phyloP scores from a whole-genome alignment of 1,140 invertebrate genomes.

The Hydropsyche tenuis region DNA sequence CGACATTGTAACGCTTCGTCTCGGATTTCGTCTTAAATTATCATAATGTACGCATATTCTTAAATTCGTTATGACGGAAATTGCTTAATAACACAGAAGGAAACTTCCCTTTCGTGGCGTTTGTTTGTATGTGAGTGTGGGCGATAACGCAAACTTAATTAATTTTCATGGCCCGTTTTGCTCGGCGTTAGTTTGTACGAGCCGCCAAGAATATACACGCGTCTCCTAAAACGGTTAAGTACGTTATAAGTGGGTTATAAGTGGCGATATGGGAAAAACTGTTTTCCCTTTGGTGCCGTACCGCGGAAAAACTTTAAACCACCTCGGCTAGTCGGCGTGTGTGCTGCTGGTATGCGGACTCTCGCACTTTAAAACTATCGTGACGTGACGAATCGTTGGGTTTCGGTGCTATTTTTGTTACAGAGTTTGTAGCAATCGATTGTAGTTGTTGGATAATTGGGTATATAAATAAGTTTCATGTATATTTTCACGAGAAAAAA shows the following conservation, averaged over 20 bases:
- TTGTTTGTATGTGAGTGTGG: too few species aligned
- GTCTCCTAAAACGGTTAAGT: constrained; percentile 17
- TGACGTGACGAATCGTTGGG: too few species aligned
- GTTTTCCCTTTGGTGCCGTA: constrained; percentile 15
- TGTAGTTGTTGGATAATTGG: too few species aligned
- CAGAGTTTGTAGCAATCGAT: too few species aligned
- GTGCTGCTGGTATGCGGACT: too few species aligned
- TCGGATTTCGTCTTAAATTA: background rate
- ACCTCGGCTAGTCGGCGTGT: too few species aligned
- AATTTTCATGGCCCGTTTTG: constrained; percentile 23
- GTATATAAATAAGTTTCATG: too few species aligned
- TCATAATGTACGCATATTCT: constrained; percentile 3
- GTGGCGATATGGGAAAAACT: constrained; percentile 24
- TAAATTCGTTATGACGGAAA: constrained; percentile 19
- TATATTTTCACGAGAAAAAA: too few species aligned
- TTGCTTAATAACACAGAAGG: constrained; percentile 35
- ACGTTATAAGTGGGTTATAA: constrained; percentile 21
- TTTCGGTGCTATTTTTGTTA: too few species aligned
- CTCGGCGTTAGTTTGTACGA: constrained; percentile 21
- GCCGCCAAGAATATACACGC: constrained; percentile 16
- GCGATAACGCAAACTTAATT: constrained; percentile 31
- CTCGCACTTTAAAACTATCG: too few species aligned
- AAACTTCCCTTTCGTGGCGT: background rate
- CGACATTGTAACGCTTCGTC: too few species aligned
- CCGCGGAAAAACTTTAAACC: too few species aligned